Percentiles rank a stretch among this genome's conserved stretches.
These are phyloP conservation scores for Pituophis catenifer DNA, from an alignment of 2,113 vertebrate genomes.

Conservation along the genomic window DNA sequence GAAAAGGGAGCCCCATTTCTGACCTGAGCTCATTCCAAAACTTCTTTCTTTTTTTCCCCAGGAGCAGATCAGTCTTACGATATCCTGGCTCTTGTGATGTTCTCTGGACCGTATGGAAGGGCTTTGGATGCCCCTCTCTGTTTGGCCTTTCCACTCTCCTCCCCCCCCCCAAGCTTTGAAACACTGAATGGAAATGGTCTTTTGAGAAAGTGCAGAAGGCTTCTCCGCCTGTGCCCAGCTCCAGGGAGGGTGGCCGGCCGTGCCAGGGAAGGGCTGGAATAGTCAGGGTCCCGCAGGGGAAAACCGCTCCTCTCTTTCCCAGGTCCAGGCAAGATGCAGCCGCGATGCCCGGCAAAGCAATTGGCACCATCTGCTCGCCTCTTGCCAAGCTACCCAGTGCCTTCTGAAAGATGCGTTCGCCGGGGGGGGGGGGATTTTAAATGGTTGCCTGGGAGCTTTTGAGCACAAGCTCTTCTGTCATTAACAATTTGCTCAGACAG, in stretches of 20 bases:
- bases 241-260: neutral
- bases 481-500: neutral
- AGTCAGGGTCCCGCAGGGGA: neutral
- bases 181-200: neutral
- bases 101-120: neutral
- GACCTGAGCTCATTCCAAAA: neutral
- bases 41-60: neutral
- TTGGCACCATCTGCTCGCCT: neutral
- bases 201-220: neutral
- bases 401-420: neutral
- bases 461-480: neutral
- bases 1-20: neutral
- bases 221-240: neutral
- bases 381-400: neutral
- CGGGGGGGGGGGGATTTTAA: neutral
- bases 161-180: neutral
- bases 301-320: neutral
- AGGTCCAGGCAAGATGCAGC: neutral
- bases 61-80: neutral
- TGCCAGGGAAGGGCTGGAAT: neutral
- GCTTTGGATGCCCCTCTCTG: neutral
- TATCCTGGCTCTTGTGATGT: neutral
- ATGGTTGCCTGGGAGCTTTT: neutral
- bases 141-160: neutral
- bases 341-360: neutral